Evolutionary conservation across 2,888 invertebrate genomes (phyloP).

Genomic region (Boloria euphrosyne): DNA sequence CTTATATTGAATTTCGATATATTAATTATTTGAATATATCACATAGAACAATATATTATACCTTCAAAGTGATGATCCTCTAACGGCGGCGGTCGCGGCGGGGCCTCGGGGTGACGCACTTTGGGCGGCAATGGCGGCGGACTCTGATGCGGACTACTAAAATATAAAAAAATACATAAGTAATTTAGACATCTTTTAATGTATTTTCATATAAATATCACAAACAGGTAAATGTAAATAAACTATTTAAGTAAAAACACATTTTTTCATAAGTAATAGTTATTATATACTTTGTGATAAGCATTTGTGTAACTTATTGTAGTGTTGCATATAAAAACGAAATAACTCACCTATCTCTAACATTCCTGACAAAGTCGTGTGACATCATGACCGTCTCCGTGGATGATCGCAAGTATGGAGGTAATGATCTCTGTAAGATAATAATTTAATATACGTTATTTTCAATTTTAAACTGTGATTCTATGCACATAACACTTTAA

Average conservation of each 20-base stretch:
- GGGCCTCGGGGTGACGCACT: slow-evolving; percentile 41
- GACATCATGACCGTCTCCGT: slow-evolving; percentile 71
- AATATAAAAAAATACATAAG: not conserved
- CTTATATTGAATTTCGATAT: too few relatives aligned
- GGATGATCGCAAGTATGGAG: slow-evolving; percentile 67
- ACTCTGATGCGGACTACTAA: slow-evolving; percentile 21
- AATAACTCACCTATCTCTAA: slow-evolving; percentile 59
- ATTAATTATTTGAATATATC: too few relatives aligned
- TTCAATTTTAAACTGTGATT: not conserved
- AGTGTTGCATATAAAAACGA: too few relatives aligned
- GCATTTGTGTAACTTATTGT: too few relatives aligned
- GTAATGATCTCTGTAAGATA: slow-evolving; percentile 63
- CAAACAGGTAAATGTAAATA: too few relatives aligned
- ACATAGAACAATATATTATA: not conserved
- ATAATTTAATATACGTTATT: not conserved
- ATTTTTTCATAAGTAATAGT: too few relatives aligned
- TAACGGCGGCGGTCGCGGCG: slow-evolving; percentile 46
- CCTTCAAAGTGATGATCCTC: slow-evolving; percentile 41
- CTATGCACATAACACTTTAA: too few relatives aligned
- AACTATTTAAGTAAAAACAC: too few relatives aligned
- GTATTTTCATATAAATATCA: too few relatives aligned
- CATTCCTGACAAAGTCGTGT: slow-evolving; percentile 58
- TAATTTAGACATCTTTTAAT: not conserved
- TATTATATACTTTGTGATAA: too few relatives aligned
- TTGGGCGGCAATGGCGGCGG: slow-evolving; percentile 53